Percentiles rank a stretch among this genome's conserved stretches.
Evolutionary conservation across 2,888 invertebrate species (phyloP).

Genomic region (Exocentrus adspersus): DNA sequence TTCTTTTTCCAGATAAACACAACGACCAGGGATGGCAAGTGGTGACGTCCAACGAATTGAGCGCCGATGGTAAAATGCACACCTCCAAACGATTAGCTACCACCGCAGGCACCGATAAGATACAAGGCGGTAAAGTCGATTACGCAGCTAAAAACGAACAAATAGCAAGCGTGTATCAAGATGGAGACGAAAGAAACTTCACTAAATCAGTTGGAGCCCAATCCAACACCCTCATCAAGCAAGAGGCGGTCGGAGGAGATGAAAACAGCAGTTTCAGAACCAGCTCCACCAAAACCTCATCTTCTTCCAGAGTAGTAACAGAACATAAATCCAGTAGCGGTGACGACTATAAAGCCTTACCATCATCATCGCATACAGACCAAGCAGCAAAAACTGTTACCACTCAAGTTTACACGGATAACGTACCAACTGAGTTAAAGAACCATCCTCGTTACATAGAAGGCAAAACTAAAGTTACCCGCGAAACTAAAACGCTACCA

Average conservation of each 20-base stretch:
- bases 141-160: constrained; percentile 74
- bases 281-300: constrained; percentile 55
- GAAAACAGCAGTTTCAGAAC: constrained; percentile 62
- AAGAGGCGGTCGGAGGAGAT: constrained; percentile 66
- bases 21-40: constrained; percentile 74
- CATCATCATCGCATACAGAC: constrained; percentile 46
- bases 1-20: constrained; percentile 58
- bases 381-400: constrained; percentile 59
- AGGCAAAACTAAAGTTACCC: constrained; percentile 70
- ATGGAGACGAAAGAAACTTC: constrained; percentile 68
- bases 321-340: constrained; percentile 48
- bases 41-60: constrained; percentile 70
- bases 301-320: constrained; percentile 55
- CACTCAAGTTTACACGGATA: constrained; percentile 48
- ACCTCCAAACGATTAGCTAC: constrained; percentile 71
- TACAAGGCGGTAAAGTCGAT: constrained; percentile 73
- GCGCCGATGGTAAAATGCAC: constrained; percentile 73
- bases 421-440: constrained; percentile 56
- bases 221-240: constrained; percentile 65
- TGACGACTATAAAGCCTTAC: constrained; percentile 32
- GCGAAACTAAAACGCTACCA: constrained; percentile 73
- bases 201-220: constrained; percentile 64
- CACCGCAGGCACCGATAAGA: constrained; percentile 70
- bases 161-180: constrained; percentile 66
- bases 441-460: constrained; percentile 62